These are phyloP conservation scores for Argentina silus DNA, from an alignment of 2,797 vertebrate species.

Conservation along the genomic window DNA sequence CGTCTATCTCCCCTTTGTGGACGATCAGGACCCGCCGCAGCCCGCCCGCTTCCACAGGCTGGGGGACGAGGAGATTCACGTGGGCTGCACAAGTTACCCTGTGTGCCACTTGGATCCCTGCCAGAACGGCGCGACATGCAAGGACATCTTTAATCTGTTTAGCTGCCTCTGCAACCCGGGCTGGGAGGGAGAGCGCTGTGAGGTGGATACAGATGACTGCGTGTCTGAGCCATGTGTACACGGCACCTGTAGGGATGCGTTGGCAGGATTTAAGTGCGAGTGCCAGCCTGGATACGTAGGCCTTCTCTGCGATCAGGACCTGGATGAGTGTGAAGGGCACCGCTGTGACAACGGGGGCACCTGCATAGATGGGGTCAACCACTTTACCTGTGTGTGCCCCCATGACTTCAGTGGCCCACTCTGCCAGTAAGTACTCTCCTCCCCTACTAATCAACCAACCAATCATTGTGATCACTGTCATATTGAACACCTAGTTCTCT, in stretches of 20 bases:
- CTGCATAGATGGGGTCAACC: conserved; percentile 80
- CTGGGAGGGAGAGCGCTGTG: conserved; percentile 85
- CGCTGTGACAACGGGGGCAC: conserved; percentile 81
- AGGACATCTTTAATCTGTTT: conserved; percentile 85
- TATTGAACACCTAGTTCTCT: background rate
- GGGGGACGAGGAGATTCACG: conserved; percentile 26
- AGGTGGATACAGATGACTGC: conserved; percentile 83
- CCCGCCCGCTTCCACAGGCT: conserved; percentile 73
- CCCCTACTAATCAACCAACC: background rate
- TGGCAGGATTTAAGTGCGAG: conserved; percentile 82
- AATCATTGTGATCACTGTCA: background rate
- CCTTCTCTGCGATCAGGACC: conserved; percentile 78
- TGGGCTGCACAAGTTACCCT: conserved; percentile 80
- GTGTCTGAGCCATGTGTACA: conserved; percentile 81
- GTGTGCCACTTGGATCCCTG: conserved; percentile 84
- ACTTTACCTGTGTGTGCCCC: conserved; percentile 83
- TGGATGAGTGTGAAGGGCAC: conserved; percentile 83
- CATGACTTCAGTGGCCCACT: conserved; percentile 76
- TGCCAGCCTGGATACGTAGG: conserved; percentile 85
- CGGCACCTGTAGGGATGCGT: conserved; percentile 79
- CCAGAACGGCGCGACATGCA: conserved; percentile 80
- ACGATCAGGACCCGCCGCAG: conserved; percentile 65
- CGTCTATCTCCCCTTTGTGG: conserved; percentile 82
- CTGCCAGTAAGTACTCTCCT: conserved; percentile 81
- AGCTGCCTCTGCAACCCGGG: conserved; percentile 80